Conservation (phyloP, 2,888 invertebrate species). For the Folsomia manolachei region DNA sequence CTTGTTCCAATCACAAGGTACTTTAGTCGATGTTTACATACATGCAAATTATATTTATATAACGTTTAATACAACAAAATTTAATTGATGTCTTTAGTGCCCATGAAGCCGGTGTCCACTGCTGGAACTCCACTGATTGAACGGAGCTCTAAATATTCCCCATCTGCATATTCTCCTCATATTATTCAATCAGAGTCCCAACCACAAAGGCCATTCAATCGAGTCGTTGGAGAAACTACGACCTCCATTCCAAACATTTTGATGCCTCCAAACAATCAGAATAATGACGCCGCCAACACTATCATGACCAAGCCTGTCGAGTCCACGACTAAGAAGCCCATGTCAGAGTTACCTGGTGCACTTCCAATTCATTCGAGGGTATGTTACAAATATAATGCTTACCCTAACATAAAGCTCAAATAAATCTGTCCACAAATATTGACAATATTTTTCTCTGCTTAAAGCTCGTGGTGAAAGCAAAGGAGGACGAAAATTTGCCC, state of each 20-base stretch:
- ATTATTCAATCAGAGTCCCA: constrained; percentile 13
- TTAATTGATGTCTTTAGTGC: neutral
- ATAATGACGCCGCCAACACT: neutral
- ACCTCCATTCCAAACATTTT: constrained; percentile 14
- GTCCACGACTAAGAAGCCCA: constrained; percentile 46
- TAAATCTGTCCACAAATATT: constrained; percentile 12
- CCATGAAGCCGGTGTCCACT: neutral
- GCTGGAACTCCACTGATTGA: constrained; percentile 1
- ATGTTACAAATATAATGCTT: no score
- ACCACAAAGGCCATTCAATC: constrained; percentile 11
- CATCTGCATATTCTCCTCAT: neutral
- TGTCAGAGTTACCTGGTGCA: constrained; percentile 50
- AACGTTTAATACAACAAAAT: neutral
- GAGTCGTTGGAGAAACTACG: constrained; percentile 14
- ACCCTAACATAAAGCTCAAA: no score
- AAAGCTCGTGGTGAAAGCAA: constrained; percentile 48
- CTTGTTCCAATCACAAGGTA: constrained; percentile 24
- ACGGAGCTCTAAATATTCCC: neutral
- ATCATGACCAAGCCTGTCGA: constrained; percentile 15
- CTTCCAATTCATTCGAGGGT: constrained; percentile 51
- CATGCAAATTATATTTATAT: neutral
- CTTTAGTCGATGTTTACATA: no score
- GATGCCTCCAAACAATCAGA: neutral
- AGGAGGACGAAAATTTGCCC: constrained; percentile 48
- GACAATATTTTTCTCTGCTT: constrained; percentile 14